Evolutionary conservation across 2,113 vertebrate genomes (phyloP), one percentile per base, ranked within the genome.

Genomic region (Canis aureus): DNA sequence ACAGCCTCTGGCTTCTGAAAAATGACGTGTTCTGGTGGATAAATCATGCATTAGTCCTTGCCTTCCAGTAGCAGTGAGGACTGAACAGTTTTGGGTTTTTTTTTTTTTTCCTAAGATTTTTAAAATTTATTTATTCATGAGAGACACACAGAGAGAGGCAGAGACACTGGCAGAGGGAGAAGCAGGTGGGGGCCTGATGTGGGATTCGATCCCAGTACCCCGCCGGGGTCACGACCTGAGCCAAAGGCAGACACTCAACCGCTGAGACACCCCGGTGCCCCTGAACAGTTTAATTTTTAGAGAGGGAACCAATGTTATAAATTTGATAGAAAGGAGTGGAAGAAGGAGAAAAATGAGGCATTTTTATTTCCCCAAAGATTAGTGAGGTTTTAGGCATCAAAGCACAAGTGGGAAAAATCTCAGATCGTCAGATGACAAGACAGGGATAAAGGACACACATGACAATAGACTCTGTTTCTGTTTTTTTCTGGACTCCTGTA

Each of bases 391-490:
- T 66, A 16, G 51, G 69, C 11, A 15, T 38, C 71, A 43, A 12
- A 5, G n/a, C 11, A 23, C 43, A 2, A 23, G 19, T 22, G n/a
- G 22, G 29, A 12, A 55, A 55, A 49, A 43, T n/a, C 51, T 29
- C 67, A 69, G 67, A 35, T 35, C 2, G 15, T 10, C 29, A 27
- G 81, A 35, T 17, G 57, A 73, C 22, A 1, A 0, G 19, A 9
- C 2, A 9, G 29, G n/a, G 23, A 4, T 9, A 1, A 6, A 6
- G 43, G 29, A 8, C 8, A 4, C 20, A 5, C 3, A 0, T 0
- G 22, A 8, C 5, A 8, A 19, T 0, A 5, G 27, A 1, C 6
- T 10, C 23, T 29, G 2, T 11, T 1, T 25, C 4, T 0, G 2
- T 51, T 16, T 3, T 3, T 60, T 32, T 12, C 23, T 17, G 0